Conservation (phyloP, 2,797 vertebrate genomes). For the Coregonus ussuriensis region DNA sequence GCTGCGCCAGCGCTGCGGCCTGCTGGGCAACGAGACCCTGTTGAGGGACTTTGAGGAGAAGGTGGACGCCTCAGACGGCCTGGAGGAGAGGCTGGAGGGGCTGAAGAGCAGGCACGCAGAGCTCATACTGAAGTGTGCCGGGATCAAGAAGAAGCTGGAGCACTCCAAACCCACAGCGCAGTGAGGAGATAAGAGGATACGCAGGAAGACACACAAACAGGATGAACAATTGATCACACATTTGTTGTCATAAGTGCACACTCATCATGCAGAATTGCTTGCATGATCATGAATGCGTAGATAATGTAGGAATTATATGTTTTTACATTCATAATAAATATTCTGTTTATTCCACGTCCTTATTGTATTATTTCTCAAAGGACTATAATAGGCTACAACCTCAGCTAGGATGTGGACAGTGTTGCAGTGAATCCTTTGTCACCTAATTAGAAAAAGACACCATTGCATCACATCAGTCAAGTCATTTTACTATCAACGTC, state of each 20-base stretch:
- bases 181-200: neutral
- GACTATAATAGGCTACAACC: too few relatives aligned
- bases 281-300: neutral
- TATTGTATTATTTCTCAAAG: neutral
- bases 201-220: neutral
- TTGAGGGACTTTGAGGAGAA: conserved; percentile 80
- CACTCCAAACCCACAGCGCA: neutral
- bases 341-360: neutral
- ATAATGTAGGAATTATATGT: neutral
- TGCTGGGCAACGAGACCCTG: conserved; percentile 74
- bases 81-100: conserved; percentile 63
- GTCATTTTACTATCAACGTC: neutral
- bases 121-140: conserved; percentile 53
- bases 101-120: conserved; percentile 64
- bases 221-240: neutral
- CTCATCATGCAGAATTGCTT: neutral
- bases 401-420: neutral
- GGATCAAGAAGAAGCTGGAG: conserved; percentile 63
- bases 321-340: neutral
- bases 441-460: neutral
- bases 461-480: neutral
- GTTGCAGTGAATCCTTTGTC: neutral
- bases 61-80: conserved; percentile 46
- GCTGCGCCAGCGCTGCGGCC: conserved; percentile 68
- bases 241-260: neutral